Base-by-base conservation (phyloP, 2,888 invertebrate genomes). In the Linyphia triangularis region DNA sequence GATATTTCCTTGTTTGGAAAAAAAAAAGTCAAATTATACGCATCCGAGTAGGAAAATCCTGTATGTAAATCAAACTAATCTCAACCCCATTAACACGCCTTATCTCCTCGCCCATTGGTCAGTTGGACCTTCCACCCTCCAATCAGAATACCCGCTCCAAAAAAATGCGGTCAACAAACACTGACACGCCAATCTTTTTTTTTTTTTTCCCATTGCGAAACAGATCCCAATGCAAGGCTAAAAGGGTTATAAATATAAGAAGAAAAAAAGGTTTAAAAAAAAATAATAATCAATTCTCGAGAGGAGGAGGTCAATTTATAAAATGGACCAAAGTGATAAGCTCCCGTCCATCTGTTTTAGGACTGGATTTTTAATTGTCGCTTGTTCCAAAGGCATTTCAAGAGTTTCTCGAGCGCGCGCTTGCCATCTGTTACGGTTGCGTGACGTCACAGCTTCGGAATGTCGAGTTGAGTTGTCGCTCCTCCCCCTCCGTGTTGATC, bases 381-480 rank as follows among this genome's bases (percentile, higher is more conserved):
- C 65, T 37, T 77, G 22, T 61, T 77, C 37, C 30, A 61, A 19
- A 57, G 51, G 73, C 26, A 28, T 22, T 78, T 65, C 28, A n/a
- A 19, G 78, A 43, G 43, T 43, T 78, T 78, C 40, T 43, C 51
- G 5, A 33, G 4, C 33, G n/a, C 22, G 13, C 78, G 78, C 59
- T 51, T 78, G 78, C 78, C 78, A 78, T 65, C 78, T 78, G 78
- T 65, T 78, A 28, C n/a, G n/a, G n/a, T n/a, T n/a, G n/a, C n/a
- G n/a, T 13, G 16, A 5, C 13, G 51, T 28, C 24, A 51, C 51
- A n/a, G 7, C n/a, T 33, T n/a, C 16, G 16, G 51, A 51, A 51
- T 51, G 51, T 16, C 0, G 51, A 51, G 51, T 51, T 51, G 51
- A 63, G 28, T 28, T 63, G 63, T 28, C 67, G 10, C 77, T 33